phyloP scores from a whole-genome alignment of 2,888 invertebrate genomes.

The Tinea trinotella region DNA sequence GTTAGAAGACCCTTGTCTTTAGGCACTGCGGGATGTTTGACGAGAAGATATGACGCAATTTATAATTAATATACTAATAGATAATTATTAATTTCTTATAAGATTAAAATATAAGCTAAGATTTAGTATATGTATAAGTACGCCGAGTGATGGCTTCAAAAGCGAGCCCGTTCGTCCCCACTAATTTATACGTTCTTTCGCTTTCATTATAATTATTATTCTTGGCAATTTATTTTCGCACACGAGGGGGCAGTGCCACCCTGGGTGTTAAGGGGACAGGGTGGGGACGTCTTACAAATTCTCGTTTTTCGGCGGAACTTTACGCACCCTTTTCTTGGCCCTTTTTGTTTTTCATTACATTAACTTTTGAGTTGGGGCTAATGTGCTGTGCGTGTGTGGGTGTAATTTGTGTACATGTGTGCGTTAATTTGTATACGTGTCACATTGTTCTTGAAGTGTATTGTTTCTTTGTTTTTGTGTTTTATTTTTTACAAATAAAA shows the following conservation, averaged over 20 bases:
- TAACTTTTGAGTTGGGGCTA: constrained; percentile 68
- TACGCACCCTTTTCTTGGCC: constrained; percentile 72
- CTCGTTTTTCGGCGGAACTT: constrained; percentile 72
- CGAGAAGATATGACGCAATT: no score
- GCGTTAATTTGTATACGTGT: background rate
- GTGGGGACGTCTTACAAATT: constrained; percentile 68
- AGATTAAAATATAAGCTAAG: no score
- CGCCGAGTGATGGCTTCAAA: background rate
- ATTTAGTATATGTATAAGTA: background rate
- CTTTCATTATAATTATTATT: constrained; percentile 74
- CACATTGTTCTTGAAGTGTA: background rate
- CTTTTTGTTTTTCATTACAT: constrained; percentile 74
- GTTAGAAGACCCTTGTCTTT: no score
- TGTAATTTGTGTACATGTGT: constrained; percentile 39
- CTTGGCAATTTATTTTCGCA: constrained; percentile 74
- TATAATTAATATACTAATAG: no score
- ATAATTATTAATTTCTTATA: no score
- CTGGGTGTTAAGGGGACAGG: constrained; percentile 32
- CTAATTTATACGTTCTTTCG: constrained; percentile 73
- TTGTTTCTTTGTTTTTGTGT: constrained; percentile 22
- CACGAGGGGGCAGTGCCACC: constrained; percentile 62
- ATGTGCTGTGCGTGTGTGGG: constrained; percentile 60
- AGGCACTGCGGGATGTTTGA: no score
- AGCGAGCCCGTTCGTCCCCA: constrained; percentile 47
- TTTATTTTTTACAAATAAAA: background rate